Evolutionary conservation across 2,113 vertebrate genomes (phyloP), one percentile per base, ranked within the genome.

Genomic region (Chinchilla lanigera): DNA sequence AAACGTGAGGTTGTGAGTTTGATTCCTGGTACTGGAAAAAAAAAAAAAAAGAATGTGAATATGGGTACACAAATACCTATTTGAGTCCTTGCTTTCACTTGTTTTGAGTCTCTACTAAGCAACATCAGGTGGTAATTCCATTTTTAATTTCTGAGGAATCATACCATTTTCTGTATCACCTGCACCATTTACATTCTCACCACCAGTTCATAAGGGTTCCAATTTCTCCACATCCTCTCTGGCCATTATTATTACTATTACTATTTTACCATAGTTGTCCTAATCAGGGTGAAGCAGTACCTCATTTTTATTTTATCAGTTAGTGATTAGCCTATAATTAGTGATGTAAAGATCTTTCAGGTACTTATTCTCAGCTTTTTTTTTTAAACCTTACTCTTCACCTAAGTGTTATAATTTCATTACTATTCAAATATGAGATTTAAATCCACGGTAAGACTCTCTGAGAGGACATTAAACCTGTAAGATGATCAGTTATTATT

Each of bases 351-450:
- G 56, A 56, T 61, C 24, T 67, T 88, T 63, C 54, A 35, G 52
- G 20, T 92, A 30, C 41, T 63, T 90, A 73, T 90, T 94, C 50
- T 92, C 89, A 8, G 26, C 44, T 26, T 86, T 85, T 85, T 35
- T 54, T 71, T 38, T 50, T 50, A 50, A 50, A 73, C 44, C 38
- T 50, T 89, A 41, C 63, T 61, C 54, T 30, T 77, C 14, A 56
- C 50, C 30, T 95, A 96, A 94, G 24, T 38, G 91, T 54, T 96
- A 35, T 56, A 83, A 93, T 80, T 96, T 95, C 84, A 28, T 65
- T 91, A 90, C 69, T 89, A 47, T 94, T 58, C 26, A 97, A 95
- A 95, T 80, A 87, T 38, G 14, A 94, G n/a, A 85, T 90, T 86
- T 65, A 86, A 82, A 84, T 2, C 10, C 41, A 86, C 22, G 35